Evolutionary conservation across 2,888 invertebrate species (phyloP).

Genomic region (Macaria liturata): DNA sequence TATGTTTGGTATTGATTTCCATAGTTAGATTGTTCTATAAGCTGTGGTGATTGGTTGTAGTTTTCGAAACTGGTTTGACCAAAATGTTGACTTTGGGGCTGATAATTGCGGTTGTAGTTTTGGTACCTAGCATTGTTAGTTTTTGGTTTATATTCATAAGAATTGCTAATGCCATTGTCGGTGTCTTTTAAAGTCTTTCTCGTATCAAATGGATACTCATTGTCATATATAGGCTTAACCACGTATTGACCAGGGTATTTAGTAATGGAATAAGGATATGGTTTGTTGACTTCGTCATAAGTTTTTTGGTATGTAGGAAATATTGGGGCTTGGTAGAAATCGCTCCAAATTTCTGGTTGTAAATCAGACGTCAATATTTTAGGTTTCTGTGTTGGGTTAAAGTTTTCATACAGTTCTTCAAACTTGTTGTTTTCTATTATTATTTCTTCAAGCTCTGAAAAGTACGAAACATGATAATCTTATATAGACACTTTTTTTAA

Average conservation of each 20-base stretch:
- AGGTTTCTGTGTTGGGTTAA: constrained; percentile 1
- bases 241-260: constrained; percentile 13
- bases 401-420: constrained; percentile 24
- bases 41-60: neutral
- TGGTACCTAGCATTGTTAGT: neutral
- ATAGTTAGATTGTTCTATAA: neutral
- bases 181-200: neutral
- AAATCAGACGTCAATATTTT: constrained; percentile 5
- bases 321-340: neutral
- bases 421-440: constrained; percentile 18
- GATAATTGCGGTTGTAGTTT: neutral
- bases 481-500: no score
- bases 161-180: neutral
- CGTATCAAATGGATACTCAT: neutral
- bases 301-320: neutral
- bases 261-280: constrained; percentile 4
- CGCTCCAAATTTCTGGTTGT: neutral
- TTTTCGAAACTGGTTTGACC: neutral
- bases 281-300: neutral
- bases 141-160: no score
- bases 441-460: constrained; percentile 4
- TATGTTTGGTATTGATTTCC: constrained; percentile 1
- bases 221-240: neutral
- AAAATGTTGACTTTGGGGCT: neutral
- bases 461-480: no score